phyloP scores from a whole-genome alignment of 2,888 invertebrate genomes.

The Xestia c-nigrum region DNA sequence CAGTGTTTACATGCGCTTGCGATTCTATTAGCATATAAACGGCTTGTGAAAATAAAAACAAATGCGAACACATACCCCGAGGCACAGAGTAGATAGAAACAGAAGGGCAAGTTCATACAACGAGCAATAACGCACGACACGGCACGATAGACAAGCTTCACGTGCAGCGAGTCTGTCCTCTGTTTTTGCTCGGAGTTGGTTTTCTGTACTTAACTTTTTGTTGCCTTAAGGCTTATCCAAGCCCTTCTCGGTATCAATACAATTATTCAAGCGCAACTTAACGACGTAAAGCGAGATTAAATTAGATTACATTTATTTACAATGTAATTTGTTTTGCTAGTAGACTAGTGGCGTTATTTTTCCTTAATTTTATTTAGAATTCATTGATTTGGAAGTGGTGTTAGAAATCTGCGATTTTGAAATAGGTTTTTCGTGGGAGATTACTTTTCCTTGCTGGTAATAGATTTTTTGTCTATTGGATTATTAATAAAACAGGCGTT shows the following conservation, averaged over 20 bases:
- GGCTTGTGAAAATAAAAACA: conserved; percentile 55
- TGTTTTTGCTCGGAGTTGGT: not conserved
- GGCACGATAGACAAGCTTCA: not conserved
- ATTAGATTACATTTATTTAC: conserved; percentile 64
- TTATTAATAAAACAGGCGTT: not conserved
- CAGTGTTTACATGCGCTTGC: conserved; percentile 59
- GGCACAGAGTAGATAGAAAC: not conserved
- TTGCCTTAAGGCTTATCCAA: conserved; percentile 32
- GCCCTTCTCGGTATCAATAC: conserved; percentile 56
- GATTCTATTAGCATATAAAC: conserved; percentile 70
- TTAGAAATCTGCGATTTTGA: conserved; percentile 24
- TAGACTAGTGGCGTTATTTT: conserved; percentile 17
- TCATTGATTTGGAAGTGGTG: conserved; percentile 38
- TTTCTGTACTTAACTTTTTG: not conserved
- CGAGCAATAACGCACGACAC: not conserved
- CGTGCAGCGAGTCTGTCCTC: not conserved
- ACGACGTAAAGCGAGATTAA: conserved; percentile 56
- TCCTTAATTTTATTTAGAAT: conserved; percentile 24
- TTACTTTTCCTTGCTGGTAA: not conserved
- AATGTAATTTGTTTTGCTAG: conserved; percentile 24
- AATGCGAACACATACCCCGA: conserved; percentile 9
- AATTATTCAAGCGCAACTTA: conserved; percentile 60
- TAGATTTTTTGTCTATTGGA: not conserved
- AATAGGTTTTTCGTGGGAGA: not conserved
- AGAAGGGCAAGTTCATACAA: not conserved